Percentiles rank a stretch among this genome's conserved stretches.
Evolutionary conservation across 2,113 vertebrate species (phyloP).

Genomic region (Cygnus atratus): DNA sequence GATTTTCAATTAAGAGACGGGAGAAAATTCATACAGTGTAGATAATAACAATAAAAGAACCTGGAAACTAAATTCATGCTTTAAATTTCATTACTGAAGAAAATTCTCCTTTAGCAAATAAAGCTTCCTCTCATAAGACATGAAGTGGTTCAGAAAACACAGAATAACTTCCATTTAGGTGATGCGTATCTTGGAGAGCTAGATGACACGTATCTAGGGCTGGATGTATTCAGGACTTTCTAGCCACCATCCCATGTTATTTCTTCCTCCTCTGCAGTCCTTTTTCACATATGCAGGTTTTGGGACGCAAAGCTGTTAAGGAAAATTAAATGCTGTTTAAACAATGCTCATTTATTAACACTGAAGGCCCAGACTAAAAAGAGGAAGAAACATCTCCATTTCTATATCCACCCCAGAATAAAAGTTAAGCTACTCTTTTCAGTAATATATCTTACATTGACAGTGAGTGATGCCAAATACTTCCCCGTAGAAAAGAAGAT

Average conservation of each 20-base stretch:
- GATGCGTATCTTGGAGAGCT: not conserved
- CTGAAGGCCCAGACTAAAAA: not conserved
- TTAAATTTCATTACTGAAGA: conserved; percentile 5
- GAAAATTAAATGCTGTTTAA: not conserved
- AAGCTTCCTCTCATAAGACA: not conserved
- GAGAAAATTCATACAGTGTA: not conserved
- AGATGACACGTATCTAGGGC: not conserved
- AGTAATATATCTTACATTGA: not conserved
- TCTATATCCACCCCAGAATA: not conserved
- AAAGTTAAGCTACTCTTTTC: not conserved
- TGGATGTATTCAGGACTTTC: not conserved
- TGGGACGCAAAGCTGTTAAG: conserved; percentile 88
- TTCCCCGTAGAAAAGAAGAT: not conserved
- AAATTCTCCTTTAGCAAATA: not conserved
- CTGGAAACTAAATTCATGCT: not conserved
- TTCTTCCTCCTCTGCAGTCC: conserved; percentile 61
- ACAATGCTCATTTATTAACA: not conserved
- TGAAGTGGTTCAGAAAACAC: not conserved
- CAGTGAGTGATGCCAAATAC: not conserved
- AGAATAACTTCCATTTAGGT: not conserved
- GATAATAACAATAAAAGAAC: not conserved
- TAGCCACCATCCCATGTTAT: not conserved
- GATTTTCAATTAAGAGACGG: not conserved
- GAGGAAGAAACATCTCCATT: not conserved
- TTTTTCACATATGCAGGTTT: conserved; percentile 91